A percentile compares a stretch with the other conserved stretches of the same genome.
These are phyloP conservation scores for Elegia similella DNA, from an alignment of 2,888 invertebrate species.

Conservation along the genomic window DNA sequence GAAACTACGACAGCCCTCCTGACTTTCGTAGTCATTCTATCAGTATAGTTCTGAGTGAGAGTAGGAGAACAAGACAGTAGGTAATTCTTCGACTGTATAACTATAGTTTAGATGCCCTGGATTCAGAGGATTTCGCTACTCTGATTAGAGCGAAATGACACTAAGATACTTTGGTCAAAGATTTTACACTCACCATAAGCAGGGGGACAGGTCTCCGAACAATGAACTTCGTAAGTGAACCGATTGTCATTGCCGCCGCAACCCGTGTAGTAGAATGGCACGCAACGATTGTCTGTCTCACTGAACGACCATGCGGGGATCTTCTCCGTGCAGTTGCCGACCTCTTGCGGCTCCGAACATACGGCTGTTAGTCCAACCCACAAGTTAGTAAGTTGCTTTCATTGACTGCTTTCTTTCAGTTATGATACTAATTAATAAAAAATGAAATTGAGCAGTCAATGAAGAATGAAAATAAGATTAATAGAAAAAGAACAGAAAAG, in stretches of 20 bases:
- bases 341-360: constrained; percentile 87
- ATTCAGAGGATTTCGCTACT: too few relatives aligned
- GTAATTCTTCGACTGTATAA: too few relatives aligned
- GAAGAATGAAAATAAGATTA: constrained; percentile 24
- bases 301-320: constrained; percentile 94
- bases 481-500: constrained; percentile 19
- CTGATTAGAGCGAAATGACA: background rate
- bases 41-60: too few relatives aligned
- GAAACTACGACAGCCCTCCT: too few relatives aligned
- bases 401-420: constrained; percentile 21
- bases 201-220: constrained; percentile 89
- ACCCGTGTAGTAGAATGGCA: constrained; percentile 96
- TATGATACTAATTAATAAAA: background rate
- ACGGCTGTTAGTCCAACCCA: constrained; percentile 82
- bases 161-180: background rate
- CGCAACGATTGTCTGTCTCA: constrained; percentile 90
- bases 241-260: constrained; percentile 95
- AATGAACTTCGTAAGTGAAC: constrained; percentile 87
- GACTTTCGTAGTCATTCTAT: too few relatives aligned
- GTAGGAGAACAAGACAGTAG: too few relatives aligned
- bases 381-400: constrained; percentile 47
- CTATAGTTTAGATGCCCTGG: too few relatives aligned
- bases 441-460: constrained; percentile 20
- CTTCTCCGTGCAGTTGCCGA: constrained; percentile 89
- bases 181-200: constrained; percentile 85